Conservation (phyloP, 2,888 invertebrate genomes). For the Cremastinae sp. region DNA sequence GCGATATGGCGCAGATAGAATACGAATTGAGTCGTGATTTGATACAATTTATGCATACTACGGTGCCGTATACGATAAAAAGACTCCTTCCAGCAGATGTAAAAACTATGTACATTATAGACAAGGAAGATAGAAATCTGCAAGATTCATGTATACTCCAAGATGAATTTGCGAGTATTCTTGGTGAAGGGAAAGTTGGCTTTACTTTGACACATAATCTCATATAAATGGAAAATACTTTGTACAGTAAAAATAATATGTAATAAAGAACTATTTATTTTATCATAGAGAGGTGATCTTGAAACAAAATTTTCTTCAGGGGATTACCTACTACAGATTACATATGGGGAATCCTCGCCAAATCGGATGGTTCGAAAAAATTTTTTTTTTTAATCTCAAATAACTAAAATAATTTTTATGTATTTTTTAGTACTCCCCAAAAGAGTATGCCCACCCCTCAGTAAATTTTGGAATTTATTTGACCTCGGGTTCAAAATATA, state of each 20-base stretch:
- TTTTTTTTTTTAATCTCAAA: too few relatives aligned
- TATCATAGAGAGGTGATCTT: too few relatives aligned
- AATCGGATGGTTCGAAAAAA: too few relatives aligned
- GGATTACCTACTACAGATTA: too few relatives aligned
- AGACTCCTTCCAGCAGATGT: constrained; percentile 92
- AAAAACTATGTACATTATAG: constrained; percentile 86
- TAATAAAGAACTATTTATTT: too few relatives aligned
- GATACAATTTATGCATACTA: constrained; percentile 86
- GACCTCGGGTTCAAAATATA: too few relatives aligned
- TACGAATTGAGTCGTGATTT: constrained; percentile 86
- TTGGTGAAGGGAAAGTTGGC: constrained; percentile 90
- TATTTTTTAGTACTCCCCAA: too few relatives aligned
- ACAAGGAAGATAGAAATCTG: constrained; percentile 71
- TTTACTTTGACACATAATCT: constrained; percentile 90
- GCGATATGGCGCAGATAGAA: constrained; percentile 73
- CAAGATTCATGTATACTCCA: constrained; percentile 88
- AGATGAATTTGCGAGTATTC: constrained; percentile 82
- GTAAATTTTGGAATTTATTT: too few relatives aligned
- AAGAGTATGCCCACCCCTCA: too few relatives aligned
- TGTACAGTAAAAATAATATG: constrained; percentile 53
- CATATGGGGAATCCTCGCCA: too few relatives aligned
- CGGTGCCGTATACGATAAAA: constrained; percentile 89
- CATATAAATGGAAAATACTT: constrained; percentile 86
- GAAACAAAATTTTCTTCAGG: too few relatives aligned
- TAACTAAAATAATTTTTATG: too few relatives aligned